Evolutionary conservation across 2,888 invertebrate species (phyloP).

Genomic region (Epinotia brunnichana): DNA sequence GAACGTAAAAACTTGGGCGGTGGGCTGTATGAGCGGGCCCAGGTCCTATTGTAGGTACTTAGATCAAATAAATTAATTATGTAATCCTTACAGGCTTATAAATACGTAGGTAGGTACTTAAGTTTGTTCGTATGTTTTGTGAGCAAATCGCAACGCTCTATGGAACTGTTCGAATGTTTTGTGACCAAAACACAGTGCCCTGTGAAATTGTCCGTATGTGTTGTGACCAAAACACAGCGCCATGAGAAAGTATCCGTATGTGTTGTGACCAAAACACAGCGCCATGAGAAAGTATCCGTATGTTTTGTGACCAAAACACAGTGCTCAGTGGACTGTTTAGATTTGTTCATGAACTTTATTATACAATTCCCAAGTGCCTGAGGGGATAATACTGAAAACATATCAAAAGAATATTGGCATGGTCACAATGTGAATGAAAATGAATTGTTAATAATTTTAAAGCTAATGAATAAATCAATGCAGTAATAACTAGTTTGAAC

Average conservation of each 20-base stretch:
- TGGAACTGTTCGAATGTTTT: constrained; percentile 37
- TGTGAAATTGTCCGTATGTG: too few species aligned
- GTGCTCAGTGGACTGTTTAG: constrained; percentile 40
- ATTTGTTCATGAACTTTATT: constrained; percentile 13
- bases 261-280: not conserved
- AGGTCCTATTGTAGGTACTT: constrained; percentile 56
- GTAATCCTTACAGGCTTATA: constrained; percentile 59
- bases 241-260: too few species aligned
- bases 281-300: constrained; percentile 33
- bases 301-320: constrained; percentile 4
- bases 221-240: too few species aligned
- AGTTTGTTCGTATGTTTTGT: constrained; percentile 51
- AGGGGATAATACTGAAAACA: not conserved
- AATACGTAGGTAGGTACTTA: constrained; percentile 62
- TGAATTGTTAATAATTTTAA: not conserved
- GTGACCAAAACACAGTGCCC: too few species aligned
- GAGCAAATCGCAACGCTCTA: constrained; percentile 40
- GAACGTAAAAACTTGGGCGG: constrained; percentile 1
- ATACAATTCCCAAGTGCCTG: constrained; percentile 15
- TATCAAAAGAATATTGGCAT: constrained; percentile 6
- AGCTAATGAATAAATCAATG: constrained; percentile 23
- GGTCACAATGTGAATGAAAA: constrained; percentile 15
- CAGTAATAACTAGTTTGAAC: constrained; percentile 1
- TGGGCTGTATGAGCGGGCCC: constrained; percentile 10
- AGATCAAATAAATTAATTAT: constrained; percentile 75